Conservation (phyloP, 2,113 vertebrate species). For the Tragelaphus buxtoni region DNA sequence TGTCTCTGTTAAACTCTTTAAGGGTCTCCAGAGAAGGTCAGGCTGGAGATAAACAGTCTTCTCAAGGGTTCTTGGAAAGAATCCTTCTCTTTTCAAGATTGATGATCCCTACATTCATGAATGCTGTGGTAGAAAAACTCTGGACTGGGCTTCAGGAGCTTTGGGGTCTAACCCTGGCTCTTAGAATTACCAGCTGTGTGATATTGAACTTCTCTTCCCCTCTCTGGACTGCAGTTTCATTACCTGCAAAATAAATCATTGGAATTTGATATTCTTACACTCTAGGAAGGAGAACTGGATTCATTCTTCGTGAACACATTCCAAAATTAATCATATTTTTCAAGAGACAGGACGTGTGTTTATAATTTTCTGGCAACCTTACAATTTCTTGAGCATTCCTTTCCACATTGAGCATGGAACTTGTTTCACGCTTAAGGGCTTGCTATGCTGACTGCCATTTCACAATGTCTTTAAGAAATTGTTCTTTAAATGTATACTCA, state of each 20-base stretch:
- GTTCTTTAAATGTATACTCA: not conserved
- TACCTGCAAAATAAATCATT: not conserved
- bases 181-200: not conserved
- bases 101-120: not conserved
- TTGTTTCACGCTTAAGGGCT: not conserved
- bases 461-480: not conserved
- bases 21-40: constrained; percentile 27
- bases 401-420: not conserved
- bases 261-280: constrained; percentile 28
- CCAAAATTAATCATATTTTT: constrained; percentile 44
- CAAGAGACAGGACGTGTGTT: constrained; percentile 12
- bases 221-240: constrained; percentile 4
- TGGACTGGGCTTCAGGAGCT: not conserved
- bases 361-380: constrained; percentile 8
- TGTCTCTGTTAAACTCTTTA: constrained; percentile 44
- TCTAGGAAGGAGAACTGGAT: not conserved
- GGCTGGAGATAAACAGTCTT: not conserved
- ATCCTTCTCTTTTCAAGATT: not conserved
- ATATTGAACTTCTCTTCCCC: not conserved
- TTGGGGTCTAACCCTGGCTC: not conserved
- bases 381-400: not conserved
- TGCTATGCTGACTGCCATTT: not conserved
- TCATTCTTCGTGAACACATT: not conserved
- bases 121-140: not conserved
- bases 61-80: constrained; percentile 30